Evolutionary conservation across 1,140 invertebrate genomes (phyloP).

Genomic region (Ctenoplectra terminalis): DNA sequence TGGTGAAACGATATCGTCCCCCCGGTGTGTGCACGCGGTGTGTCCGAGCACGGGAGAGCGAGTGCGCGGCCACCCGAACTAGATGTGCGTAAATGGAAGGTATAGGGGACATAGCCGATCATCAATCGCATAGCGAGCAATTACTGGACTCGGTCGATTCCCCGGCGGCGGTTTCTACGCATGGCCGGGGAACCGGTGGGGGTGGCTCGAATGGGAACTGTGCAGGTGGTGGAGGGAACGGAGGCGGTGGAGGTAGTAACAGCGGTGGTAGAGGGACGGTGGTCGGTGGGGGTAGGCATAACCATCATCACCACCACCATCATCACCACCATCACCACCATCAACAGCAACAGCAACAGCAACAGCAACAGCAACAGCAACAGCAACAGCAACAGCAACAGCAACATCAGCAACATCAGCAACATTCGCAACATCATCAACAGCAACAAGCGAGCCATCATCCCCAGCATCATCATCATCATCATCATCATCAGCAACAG

Average conservation of each 20-base stretch:
- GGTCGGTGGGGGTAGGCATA: conserved; percentile 68
- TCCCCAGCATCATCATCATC: conserved; percentile 50
- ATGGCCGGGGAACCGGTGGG: conserved; percentile 83
- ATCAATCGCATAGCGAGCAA: conserved; percentile 85
- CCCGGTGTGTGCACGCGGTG: conserved; percentile 48
- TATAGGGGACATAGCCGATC: conserved; percentile 86
- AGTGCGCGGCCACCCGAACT: conserved; percentile 73
- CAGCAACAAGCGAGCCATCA: conserved; percentile 65
- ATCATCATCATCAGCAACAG: conserved; percentile 3
- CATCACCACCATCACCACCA: conserved; percentile 60
- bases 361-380: conserved; percentile 70
- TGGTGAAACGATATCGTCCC: neutral
- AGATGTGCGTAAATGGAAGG: conserved; percentile 85
- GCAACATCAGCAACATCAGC: conserved; percentile 68
- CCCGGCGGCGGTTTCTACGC: conserved; percentile 82
- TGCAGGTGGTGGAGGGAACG: conserved; percentile 69
- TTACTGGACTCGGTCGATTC: conserved; percentile 85
- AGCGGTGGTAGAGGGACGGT: conserved; percentile 77
- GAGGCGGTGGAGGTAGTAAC: conserved; percentile 69
- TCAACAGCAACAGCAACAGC: conserved; percentile 74
- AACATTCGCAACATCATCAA: conserved; percentile 68
- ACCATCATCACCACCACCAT: conserved; percentile 68
- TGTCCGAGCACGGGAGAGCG: conserved; percentile 60
- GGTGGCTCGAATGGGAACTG: conserved; percentile 82
- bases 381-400: conserved; percentile 54